phyloP scores from a whole-genome alignment of 2,797 vertebrate genomes.

The Melanotaenia boesemani region DNA sequence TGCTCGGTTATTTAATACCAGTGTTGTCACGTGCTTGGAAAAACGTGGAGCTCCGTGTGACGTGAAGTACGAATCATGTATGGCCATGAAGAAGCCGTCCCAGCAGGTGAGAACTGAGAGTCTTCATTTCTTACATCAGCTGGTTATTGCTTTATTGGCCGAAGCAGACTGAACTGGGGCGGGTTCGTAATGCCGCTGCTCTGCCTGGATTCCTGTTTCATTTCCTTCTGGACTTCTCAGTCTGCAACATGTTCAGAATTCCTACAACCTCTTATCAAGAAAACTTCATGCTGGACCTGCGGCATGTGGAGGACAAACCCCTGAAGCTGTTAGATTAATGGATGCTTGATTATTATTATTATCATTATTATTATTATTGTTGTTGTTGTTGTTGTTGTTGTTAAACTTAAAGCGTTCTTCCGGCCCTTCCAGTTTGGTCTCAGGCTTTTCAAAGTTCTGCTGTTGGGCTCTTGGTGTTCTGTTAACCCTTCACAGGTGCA shows the following conservation, averaged over 20 bases:
- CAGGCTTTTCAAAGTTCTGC: no score
- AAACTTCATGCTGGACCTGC: slow-evolving; percentile 26
- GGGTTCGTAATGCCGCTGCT: background rate
- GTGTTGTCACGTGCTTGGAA: background rate
- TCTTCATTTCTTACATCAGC: background rate
- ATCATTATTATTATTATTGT: no score
- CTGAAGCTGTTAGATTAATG: no score
- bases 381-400: no score
- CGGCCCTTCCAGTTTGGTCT: no score
- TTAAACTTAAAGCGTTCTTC: no score
- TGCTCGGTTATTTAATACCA: no score
- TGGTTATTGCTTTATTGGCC: background rate
- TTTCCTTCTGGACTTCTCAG: background rate
- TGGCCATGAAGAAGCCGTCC: background rate
- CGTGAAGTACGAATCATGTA: accelerated
- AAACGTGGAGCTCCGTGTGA: background rate
- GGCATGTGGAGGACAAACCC: background rate
- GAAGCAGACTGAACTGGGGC: background rate
- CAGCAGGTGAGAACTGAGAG: background rate
- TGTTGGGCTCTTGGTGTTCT: no score
- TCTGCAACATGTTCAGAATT: slow-evolving; percentile 27
- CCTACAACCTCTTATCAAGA: slow-evolving; percentile 34
- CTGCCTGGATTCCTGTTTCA: slow-evolving; percentile 18
- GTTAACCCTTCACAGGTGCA: no score
- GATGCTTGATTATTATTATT: no score